Base-by-base conservation (phyloP, 1,140 invertebrate genomes). In the Aphelenchoides besseyi region DNA sequence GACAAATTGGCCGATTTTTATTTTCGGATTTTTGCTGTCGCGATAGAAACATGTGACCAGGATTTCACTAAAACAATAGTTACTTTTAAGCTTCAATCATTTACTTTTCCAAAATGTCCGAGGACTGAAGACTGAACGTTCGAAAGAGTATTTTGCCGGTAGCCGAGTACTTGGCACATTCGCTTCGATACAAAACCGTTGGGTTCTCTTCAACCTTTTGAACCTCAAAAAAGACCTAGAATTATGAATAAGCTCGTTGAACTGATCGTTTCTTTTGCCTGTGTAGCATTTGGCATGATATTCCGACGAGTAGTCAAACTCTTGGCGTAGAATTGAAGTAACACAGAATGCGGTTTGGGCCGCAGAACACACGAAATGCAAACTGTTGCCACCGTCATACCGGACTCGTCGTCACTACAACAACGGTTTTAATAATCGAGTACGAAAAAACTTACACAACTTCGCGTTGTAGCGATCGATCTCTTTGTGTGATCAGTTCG, bases 351-450 rank as follows among this genome's bases (percentile, higher is more conserved):
- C 16, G 81, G 68, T 32, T 74, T 73, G 5, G 77, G 54, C 23
- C 80, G 64, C 23, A 82, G 35, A 9, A 70, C 70, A 54, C 81
- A 73, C 26, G 78, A 83, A 48, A 80, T 78, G 23, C 62, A n/a
- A 8, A 79, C 74, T 26, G 73, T 73, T 3, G 79, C 71, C 12
- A 83, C 52, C 32, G 41, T 57, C 28, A 64, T 36, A 2, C 79
- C 80, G 16, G 48, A 55, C 69, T 83, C 78, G 64, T 79, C 78
- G 28, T 82, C 68, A n/a, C 79, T 80, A 55, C 64, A 76, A 70
- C 28, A 53, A 33, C 26, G 18, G 23, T 28, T 71, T 23, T 73
- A 59, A 32, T 53, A 36, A 41, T 8, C 28, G 3, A 8, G 3
- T 16, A 2, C n/a, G 9, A 32, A 53, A 66, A 26, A 26, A 61